Percentiles rank a stretch among this genome's conserved stretches.
Evolutionary conservation across 2,113 vertebrate genomes (phyloP).

Genomic region (Oceanites oceanicus): DNA sequence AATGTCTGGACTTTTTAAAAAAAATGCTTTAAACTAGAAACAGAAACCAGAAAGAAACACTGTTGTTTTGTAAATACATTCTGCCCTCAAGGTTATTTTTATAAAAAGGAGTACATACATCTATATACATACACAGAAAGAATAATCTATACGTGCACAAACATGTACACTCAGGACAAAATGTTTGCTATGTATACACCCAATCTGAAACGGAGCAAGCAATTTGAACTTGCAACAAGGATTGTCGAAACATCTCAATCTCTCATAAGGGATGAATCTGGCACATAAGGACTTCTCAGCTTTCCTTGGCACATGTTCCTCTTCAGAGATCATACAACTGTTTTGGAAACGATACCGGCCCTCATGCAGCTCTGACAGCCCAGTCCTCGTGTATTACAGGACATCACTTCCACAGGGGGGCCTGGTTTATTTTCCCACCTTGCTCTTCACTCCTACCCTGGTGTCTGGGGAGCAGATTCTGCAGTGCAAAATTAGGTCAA

Average conservation of each 20-base stretch:
- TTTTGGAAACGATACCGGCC: not conserved
- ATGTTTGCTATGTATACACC: not conserved
- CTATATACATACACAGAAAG: not conserved
- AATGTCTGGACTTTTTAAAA: not conserved
- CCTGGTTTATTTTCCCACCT: not conserved
- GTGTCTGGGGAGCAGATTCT: not conserved
- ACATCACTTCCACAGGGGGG: not conserved
- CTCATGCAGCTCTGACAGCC: not conserved
- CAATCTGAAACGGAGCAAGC: not conserved
- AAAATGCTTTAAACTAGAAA: conserved; percentile 1
- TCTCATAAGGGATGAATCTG: not conserved
- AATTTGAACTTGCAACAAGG: not conserved
- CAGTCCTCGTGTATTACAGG: not conserved
- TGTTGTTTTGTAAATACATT: conserved; percentile 1
- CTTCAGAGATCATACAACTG: not conserved
- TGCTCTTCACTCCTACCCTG: not conserved
- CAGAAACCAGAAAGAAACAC: conserved; percentile 24
- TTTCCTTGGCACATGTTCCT: not conserved
- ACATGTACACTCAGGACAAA: not conserved
- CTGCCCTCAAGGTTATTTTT: conserved; percentile 22
- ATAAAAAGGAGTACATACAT: not conserved
- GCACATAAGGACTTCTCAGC: not conserved
- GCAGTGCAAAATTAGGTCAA: not conserved
- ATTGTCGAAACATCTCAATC: not conserved
- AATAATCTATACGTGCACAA: not conserved